Percentiles rank a stretch among this genome's conserved stretches.
These are phyloP conservation scores for Bombyx huttoni DNA, from an alignment of 2,888 invertebrate genomes.

Conservation along the genomic window DNA sequence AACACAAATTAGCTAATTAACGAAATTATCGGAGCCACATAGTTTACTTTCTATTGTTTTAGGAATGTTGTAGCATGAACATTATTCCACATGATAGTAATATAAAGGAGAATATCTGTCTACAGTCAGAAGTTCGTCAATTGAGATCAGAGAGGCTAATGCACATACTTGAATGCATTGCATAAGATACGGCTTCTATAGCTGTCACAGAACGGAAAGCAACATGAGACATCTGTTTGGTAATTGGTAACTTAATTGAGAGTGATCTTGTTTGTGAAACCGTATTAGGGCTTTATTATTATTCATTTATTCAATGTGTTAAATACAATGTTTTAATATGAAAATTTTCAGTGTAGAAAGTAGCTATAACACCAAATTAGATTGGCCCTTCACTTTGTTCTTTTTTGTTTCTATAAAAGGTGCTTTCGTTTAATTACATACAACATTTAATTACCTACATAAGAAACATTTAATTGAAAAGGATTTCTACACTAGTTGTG, in stretches of 20 bases:
- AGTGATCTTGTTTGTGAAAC: background rate
- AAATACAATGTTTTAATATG: no score
- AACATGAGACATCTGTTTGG: background rate
- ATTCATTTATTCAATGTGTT: no score
- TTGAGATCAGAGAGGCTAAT: background rate
- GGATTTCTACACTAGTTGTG: conserved; percentile 11
- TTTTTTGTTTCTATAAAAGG: no score
- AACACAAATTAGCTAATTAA: no score
- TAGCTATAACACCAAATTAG: no score
- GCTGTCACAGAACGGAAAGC: background rate
- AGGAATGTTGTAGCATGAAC: background rate
- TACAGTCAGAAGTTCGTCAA: background rate
- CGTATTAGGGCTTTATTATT: background rate
- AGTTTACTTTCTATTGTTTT: background rate
- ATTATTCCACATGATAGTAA: background rate
- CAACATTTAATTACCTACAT: no score
- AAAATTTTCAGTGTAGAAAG: no score
- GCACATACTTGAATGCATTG: conserved; percentile 4
- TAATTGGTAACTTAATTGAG: background rate
- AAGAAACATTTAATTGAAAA: conserved; percentile 14
- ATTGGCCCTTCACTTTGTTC: no score
- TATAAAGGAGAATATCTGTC: background rate
- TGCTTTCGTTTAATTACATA: no score
- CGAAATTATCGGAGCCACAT: no score
- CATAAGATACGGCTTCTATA: conserved; percentile 12